A percentile compares a stretch with the other conserved stretches of the same genome.
These are phyloP conservation scores for Megamerina dolium DNA, from an alignment of 2,888 invertebrate genomes.

Conservation along the genomic window DNA sequence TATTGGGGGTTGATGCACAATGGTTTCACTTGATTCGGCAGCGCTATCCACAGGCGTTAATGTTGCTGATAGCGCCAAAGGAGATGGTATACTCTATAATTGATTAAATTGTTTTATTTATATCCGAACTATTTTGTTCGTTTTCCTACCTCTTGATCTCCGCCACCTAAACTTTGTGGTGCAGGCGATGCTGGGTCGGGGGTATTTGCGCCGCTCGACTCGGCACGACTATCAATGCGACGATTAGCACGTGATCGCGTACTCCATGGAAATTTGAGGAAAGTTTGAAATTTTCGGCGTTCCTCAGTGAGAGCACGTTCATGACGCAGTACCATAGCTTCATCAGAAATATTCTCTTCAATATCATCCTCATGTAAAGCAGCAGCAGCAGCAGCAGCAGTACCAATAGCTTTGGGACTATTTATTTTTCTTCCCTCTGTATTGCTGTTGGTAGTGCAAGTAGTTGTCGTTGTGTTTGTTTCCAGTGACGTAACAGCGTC, in stretches of 20 bases:
- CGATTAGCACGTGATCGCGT: constrained; percentile 56
- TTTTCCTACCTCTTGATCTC: constrained; percentile 41
- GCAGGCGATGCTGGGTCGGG: constrained; percentile 64
- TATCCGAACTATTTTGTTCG: not conserved
- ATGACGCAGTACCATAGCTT: constrained; percentile 65
- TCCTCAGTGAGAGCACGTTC: constrained; percentile 62
- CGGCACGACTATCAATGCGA: constrained; percentile 62
- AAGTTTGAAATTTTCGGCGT: constrained; percentile 58
- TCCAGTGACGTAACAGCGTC: constrained; percentile 5
- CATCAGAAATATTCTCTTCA: constrained; percentile 76
- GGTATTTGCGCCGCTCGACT: constrained; percentile 68
- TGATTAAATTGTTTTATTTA: constrained; percentile 1
- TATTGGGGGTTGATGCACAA: no score
- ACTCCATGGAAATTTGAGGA: constrained; percentile 48
- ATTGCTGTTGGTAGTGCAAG: no score
- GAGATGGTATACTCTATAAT: constrained; percentile 45
- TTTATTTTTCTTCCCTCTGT: not conserved
- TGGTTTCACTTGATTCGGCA: constrained; percentile 26
- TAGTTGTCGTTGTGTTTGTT: no score
- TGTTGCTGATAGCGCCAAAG: constrained; percentile 37
- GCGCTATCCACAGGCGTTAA: constrained; percentile 35
- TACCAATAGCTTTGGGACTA: not conserved
- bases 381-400: constrained; percentile 3
- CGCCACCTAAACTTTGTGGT: constrained; percentile 34
- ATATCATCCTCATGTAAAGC: constrained; percentile 19